phyloP scores from a whole-genome alignment of 2,113 vertebrate species.

The Muscicapa adusta region DNA sequence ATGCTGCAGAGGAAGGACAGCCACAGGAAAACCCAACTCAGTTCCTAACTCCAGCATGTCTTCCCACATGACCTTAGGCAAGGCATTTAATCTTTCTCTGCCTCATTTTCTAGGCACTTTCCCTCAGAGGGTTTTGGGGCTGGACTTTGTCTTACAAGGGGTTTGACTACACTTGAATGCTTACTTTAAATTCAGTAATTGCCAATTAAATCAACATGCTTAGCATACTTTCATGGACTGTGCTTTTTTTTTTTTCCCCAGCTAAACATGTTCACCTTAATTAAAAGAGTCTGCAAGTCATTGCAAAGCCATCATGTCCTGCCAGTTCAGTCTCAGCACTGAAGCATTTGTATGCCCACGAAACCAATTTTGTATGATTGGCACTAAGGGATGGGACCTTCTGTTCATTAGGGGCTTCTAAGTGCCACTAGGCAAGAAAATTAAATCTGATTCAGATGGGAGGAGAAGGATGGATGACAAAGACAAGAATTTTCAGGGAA shows the following conservation, averaged over 20 bases:
- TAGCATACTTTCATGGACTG: slow-evolving; percentile 24
- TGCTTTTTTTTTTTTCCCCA: neutral
- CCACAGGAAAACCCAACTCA: neutral
- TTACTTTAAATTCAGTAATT: slow-evolving; percentile 26
- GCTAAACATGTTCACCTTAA: slow-evolving; percentile 50
- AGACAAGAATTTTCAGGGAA: neutral
- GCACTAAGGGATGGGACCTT: slow-evolving; percentile 19
- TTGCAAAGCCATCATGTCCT: slow-evolving; percentile 37
- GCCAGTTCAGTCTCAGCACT: neutral
- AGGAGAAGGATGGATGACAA: neutral
- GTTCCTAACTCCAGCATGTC: neutral
- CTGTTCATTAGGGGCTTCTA: slow-evolving; percentile 18
- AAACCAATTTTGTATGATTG: neutral
- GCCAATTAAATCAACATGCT: slow-evolving; percentile 59
- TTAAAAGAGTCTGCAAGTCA: slow-evolving; percentile 44
- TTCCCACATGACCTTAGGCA: neutral
- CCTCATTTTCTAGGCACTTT: neutral
- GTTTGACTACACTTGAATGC: neutral
- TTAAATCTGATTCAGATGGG: neutral
- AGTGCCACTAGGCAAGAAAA: slow-evolving; percentile 24
- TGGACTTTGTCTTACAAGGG: neutral
- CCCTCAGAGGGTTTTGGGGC: neutral
- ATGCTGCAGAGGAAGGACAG: neutral
- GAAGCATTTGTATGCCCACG: neutral
- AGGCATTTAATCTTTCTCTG: neutral